Percentiles rank a stretch among this genome's conserved stretches.
Evolutionary conservation across 1,140 invertebrate genomes (phyloP).

Genomic region (Polypedilum pembai): DNA sequence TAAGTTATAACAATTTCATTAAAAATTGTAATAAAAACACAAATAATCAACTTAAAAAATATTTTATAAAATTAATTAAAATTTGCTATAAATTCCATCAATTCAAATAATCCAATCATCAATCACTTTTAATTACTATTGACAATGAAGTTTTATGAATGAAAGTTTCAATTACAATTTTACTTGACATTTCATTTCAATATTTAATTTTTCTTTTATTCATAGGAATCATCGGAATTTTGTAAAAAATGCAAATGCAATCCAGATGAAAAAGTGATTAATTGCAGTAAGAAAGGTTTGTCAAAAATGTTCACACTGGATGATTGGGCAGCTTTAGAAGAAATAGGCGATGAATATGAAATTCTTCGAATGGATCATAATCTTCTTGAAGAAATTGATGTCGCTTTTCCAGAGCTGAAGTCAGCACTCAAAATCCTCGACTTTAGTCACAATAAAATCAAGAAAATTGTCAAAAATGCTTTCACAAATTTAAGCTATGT

Average conservation of each 20-base stretch:
- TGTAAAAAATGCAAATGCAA: conserved; percentile 40
- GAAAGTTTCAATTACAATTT: not conserved
- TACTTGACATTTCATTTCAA: too few species aligned
- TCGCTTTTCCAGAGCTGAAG: conserved; percentile 39
- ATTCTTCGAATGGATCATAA: conserved; percentile 38
- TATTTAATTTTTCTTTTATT: not conserved
- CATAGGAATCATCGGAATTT: conserved; percentile 32
- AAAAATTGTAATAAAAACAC: too few species aligned
- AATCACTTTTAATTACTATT: not conserved
- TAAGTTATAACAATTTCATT: too few species aligned
- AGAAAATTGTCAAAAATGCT: conserved; percentile 49
- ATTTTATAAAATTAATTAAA: not conserved
- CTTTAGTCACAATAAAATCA: conserved; percentile 50
- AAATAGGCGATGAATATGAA: conserved; percentile 41
- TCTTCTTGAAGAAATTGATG: conserved; percentile 34
- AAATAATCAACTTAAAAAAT: too few species aligned
- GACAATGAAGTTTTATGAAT: not conserved
- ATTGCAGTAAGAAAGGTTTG: conserved; percentile 39
- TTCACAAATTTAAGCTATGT: conserved; percentile 57
- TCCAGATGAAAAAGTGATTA: conserved; percentile 35
- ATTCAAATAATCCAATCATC: not conserved
- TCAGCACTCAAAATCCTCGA: conserved; percentile 45
- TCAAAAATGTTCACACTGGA: conserved; percentile 35
- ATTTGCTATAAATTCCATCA: not conserved
- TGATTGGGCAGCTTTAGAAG: conserved; percentile 43